phyloP scores from a whole-genome alignment of 2,888 invertebrate species.

The Ditula angustiorana region DNA sequence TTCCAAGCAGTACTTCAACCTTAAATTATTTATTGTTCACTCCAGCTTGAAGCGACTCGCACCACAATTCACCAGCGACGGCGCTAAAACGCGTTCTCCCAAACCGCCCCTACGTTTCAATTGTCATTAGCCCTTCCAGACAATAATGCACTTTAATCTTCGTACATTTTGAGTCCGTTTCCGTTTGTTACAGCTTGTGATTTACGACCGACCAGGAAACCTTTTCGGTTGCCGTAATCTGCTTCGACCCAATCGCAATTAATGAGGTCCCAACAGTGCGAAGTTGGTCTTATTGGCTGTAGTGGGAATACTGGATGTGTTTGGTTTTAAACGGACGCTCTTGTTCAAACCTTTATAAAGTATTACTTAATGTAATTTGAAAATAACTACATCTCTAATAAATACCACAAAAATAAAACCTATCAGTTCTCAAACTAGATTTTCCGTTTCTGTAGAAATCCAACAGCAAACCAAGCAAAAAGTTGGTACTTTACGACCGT shows the following conservation, averaged over 20 bases:
- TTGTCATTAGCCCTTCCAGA: constrained; percentile 51
- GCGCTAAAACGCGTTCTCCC: constrained; percentile 41
- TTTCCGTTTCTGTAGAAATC: too few relatives aligned
- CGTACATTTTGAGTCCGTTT: constrained; percentile 52
- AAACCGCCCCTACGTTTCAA: constrained; percentile 63
- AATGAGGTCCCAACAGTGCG: constrained; percentile 68
- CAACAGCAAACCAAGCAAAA: too few relatives aligned
- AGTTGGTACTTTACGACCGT: too few relatives aligned
- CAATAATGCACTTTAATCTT: constrained; percentile 54
- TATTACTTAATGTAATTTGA: too few relatives aligned
- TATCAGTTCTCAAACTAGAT: too few relatives aligned
- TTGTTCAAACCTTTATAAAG: too few relatives aligned
- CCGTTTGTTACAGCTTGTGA: constrained; percentile 53
- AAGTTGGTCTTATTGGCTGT: constrained; percentile 49
- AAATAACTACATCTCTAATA: too few relatives aligned
- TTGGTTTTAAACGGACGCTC: constrained; percentile 14
- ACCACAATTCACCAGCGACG: constrained; percentile 57
- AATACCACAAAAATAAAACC: too few relatives aligned
- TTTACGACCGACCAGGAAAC: constrained; percentile 69
- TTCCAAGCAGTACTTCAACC: constrained; percentile 24
- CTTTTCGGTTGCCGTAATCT: constrained; percentile 74
- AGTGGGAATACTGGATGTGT: constrained; percentile 25
- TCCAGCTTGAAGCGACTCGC: constrained; percentile 59
- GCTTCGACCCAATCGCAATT: constrained; percentile 78
- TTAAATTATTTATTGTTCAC: constrained; percentile 51